Percentiles rank a stretch among this genome's conserved stretches.
These are phyloP conservation scores for Lacerta viridis DNA, from an alignment of 2,797 vertebrate species.

Conservation along the genomic window DNA sequence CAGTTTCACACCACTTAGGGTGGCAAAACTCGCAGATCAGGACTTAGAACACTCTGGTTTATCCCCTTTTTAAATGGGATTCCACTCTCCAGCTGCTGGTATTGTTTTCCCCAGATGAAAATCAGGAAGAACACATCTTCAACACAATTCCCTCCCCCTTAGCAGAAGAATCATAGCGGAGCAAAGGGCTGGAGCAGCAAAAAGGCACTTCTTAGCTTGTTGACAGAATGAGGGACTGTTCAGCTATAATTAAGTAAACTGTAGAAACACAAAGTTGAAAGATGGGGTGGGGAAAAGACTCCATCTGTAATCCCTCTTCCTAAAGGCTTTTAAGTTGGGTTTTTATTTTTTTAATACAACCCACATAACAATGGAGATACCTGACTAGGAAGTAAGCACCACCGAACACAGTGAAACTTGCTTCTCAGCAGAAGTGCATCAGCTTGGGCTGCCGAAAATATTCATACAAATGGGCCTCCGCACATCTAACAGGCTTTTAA, in stretches of 20 bases:
- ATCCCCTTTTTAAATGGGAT: constrained; percentile 47
- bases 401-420: not conserved
- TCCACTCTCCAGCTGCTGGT: constrained; percentile 74
- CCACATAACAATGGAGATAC: not conserved
- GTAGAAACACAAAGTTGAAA: not conserved
- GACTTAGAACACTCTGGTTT: constrained; percentile 71
- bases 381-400: not conserved
- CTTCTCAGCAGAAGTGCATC: not conserved
- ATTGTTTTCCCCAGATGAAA: constrained; percentile 83
- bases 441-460: no score
- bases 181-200: constrained; percentile 66
- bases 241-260: constrained; percentile 50
- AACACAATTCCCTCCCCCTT: constrained; percentile 37
- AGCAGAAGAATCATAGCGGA: constrained; percentile 57
- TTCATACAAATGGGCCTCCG: no score
- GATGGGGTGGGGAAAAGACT: not conserved
- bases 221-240: constrained; percentile 70
- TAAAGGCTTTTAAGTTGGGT: constrained; percentile 15
- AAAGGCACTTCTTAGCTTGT: constrained; percentile 67
- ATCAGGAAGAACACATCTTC: constrained; percentile 83
- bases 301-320: not conserved
- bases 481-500: no score
- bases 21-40: constrained; percentile 68
- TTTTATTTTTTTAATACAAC: not conserved
- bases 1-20: constrained; percentile 72